Conservation (phyloP, 1,140 invertebrate species). For the Leptinotarsa defecta region DNA sequence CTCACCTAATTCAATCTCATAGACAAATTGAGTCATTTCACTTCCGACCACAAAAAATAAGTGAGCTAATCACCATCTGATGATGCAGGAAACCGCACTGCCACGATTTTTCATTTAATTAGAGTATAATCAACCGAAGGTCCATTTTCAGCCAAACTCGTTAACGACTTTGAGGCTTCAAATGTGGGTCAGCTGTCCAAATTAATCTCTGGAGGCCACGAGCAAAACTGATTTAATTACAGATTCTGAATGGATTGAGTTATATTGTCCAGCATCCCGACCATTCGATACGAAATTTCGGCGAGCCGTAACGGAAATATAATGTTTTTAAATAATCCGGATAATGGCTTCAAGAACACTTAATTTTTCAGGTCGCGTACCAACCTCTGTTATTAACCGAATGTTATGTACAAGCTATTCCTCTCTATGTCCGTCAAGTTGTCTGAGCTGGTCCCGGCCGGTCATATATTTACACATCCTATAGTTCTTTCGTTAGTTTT, state of each 20-base stretch:
- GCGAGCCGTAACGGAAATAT: neutral
- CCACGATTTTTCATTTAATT: neutral
- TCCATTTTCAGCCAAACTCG: neutral
- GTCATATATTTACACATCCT: conserved; percentile 3
- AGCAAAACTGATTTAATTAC: neutral
- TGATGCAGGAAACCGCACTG: neutral
- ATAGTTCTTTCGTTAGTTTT: conserved; percentile 3
- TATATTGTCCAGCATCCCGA: neutral
- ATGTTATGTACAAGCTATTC: neutral
- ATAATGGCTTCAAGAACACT: neutral
- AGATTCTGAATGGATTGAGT: neutral
- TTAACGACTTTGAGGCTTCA: conserved; percentile 1
- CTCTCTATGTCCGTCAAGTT: neutral
- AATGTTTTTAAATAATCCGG: neutral
- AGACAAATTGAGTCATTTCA: too few relatives aligned
- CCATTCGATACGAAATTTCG: neutral
- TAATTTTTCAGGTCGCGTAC: neutral
- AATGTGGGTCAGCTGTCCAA: neutral
- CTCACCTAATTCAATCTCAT: too few relatives aligned
- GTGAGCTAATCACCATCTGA: too few relatives aligned
- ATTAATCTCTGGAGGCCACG: neutral
- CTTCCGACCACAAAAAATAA: too few relatives aligned
- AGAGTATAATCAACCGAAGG: neutral
- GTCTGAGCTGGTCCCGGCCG: neutral
- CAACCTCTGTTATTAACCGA: neutral